Conservation (phyloP, 2,797 vertebrate species). For the Sebastes aleutianus region DNA sequence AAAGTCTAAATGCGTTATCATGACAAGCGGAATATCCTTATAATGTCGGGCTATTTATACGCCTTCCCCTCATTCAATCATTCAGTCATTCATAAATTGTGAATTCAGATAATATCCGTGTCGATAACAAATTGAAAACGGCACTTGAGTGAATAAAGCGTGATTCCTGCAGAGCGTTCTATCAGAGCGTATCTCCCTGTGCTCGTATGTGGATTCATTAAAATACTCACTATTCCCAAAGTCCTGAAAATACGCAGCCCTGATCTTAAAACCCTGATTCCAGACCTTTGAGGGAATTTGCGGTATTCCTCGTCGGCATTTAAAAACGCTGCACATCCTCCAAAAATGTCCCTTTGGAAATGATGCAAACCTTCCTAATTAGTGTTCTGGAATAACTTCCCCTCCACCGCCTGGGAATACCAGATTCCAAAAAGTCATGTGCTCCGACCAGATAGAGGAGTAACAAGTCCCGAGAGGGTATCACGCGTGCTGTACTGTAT, state of each 20-base stretch:
- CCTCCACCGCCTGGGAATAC: not conserved
- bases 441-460: not conserved
- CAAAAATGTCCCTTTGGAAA: conserved; percentile 21
- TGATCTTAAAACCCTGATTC: not conserved
- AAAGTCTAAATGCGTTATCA: no score
- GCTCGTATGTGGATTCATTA: not conserved
- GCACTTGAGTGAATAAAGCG: no score
- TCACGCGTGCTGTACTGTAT: not conserved
- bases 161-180: not conserved
- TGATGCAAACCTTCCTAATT: conserved; percentile 49
- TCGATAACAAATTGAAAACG: no score
- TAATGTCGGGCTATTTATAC: no score
- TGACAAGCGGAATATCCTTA: no score
- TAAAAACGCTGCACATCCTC: conserved; percentile 16
- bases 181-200: not conserved
- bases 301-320: not conserved
- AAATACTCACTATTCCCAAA: not conserved
- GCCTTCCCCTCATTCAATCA: no score
- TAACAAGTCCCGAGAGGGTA: conserved; percentile 43
- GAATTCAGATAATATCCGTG: no score
- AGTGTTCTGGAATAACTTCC: conserved; percentile 27
- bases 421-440: conserved; percentile 22
- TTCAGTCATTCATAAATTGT: no score
- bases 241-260: not conserved
- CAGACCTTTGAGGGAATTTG: not conserved